Percentiles rank a stretch among this genome's conserved stretches.
These are phyloP conservation scores for Drosophila maculinotata DNA, from an alignment of 2,888 invertebrate species.

Conservation along the genomic window DNA sequence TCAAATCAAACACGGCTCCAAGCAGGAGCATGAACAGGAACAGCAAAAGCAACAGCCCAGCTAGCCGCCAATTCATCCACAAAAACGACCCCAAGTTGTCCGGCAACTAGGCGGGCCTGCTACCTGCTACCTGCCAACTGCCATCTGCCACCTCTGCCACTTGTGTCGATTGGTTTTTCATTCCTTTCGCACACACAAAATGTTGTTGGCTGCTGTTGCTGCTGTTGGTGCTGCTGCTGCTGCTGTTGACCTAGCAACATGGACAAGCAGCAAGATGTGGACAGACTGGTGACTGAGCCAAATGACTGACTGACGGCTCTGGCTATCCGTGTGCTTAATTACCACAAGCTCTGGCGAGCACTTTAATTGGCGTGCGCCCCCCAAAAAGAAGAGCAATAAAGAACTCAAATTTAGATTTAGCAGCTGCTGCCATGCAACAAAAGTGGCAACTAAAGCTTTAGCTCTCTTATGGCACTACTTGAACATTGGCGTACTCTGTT, in stretches of 20 bases:
- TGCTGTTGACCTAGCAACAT: slow-evolving; percentile 46
- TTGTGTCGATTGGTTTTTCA: slow-evolving; percentile 59
- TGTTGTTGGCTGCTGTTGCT: slow-evolving; percentile 7
- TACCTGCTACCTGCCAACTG: slow-evolving; percentile 23
- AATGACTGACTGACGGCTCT: slow-evolving; percentile 26
- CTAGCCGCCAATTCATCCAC: slow-evolving; percentile 35
- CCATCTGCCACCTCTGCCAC: slow-evolving; percentile 54
- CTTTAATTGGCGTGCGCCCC: slow-evolving; percentile 55
- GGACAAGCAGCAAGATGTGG: slow-evolving; percentile 15
- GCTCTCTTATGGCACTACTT: slow-evolving; percentile 1
- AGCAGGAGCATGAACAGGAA: too few relatives aligned
- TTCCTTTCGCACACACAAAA: slow-evolving; percentile 19
- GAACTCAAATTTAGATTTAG: slow-evolving; percentile 52
- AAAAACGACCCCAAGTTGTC: slow-evolving; percentile 21
- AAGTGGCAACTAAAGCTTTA: slow-evolving; percentile 1
- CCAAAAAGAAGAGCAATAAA: slow-evolving; percentile 41
- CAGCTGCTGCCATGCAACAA: slow-evolving; percentile 33
- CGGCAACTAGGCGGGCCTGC: slow-evolving; percentile 11
- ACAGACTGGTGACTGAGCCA: slow-evolving; percentile 16
- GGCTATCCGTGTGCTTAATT: slow-evolving; percentile 53
- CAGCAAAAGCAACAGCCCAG: not conserved
- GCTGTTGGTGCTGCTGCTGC: slow-evolving; percentile 14
- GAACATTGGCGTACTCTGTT: slow-evolving; percentile 15
- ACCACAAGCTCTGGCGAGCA: slow-evolving; percentile 47
- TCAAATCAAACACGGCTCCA: slow-evolving; percentile 34